Evolutionary conservation across 2,888 invertebrate species (phyloP).

Genomic region (Petrolisthes manimaculis): DNA sequence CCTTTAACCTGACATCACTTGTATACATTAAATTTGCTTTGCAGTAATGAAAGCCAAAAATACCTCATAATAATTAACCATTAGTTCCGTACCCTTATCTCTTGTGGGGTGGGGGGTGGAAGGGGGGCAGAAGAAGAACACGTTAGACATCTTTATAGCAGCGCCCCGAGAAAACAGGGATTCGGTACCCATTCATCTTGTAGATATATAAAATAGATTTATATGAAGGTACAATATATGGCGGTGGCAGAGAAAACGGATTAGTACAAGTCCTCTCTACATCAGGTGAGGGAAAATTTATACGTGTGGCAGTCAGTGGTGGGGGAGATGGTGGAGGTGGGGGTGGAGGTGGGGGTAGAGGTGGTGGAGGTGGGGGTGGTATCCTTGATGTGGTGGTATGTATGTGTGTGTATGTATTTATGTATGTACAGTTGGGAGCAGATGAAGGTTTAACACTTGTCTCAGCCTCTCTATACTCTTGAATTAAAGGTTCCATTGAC

Average conservation of each 20-base stretch:
- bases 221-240: constrained; percentile 4
- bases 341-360: neutral
- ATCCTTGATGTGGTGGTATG: neutral
- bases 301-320: neutral
- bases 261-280: constrained; percentile 1
- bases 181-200: constrained; percentile 4
- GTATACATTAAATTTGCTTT: too few species aligned
- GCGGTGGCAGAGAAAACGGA: constrained; percentile 13
- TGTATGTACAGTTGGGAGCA: too few species aligned
- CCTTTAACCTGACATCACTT: too few species aligned
- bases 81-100: too few species aligned
- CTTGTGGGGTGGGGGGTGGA: too few species aligned
- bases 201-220: constrained; percentile 7
- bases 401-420: neutral
- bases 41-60: too few species aligned
- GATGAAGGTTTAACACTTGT: too few species aligned
- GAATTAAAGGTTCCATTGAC: too few species aligned
- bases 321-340: neutral
- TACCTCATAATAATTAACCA: too few species aligned
- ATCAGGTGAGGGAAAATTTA: neutral
- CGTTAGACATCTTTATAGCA: constrained; percentile 6
- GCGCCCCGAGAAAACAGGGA: neutral
- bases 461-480: too few species aligned
- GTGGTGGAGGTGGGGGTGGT: neutral
- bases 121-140: neutral